Conservation (phyloP, 2,113 vertebrate species). For the Eulacestoma nigropectus region DNA sequence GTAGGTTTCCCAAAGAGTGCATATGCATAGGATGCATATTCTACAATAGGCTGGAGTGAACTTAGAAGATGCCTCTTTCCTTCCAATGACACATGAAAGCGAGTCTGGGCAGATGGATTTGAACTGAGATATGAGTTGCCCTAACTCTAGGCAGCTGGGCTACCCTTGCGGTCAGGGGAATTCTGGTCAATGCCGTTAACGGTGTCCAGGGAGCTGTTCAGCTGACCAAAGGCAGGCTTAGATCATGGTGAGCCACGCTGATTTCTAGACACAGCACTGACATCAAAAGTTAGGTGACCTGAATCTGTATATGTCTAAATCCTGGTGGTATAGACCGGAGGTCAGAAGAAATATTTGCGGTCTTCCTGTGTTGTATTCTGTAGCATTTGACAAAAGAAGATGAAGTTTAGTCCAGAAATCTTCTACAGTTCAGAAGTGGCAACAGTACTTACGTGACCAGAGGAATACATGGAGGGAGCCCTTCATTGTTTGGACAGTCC, state of each 20-base stretch:
- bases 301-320: background rate
- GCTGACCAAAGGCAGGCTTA: background rate
- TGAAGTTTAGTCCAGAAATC: background rate
- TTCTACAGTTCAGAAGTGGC: background rate
- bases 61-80: background rate
- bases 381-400: background rate
- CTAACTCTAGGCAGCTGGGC: background rate
- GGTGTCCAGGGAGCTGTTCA: background rate
- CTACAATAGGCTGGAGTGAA: background rate
- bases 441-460: background rate
- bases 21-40: background rate
- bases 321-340: background rate
- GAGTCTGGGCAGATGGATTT: background rate
- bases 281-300: background rate
- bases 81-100: background rate
- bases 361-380: background rate
- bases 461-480: background rate
- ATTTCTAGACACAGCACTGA: background rate
- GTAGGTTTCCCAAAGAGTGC: background rate
- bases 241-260: background rate
- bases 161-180: background rate
- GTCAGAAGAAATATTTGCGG: background rate
- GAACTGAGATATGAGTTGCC: background rate
- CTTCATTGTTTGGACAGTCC: background rate
- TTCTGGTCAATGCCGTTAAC: background rate